These are phyloP conservation scores for Prionailurus bengalensis DNA, from an alignment of 2,113 vertebrate genomes.

Conservation along the genomic window DNA sequence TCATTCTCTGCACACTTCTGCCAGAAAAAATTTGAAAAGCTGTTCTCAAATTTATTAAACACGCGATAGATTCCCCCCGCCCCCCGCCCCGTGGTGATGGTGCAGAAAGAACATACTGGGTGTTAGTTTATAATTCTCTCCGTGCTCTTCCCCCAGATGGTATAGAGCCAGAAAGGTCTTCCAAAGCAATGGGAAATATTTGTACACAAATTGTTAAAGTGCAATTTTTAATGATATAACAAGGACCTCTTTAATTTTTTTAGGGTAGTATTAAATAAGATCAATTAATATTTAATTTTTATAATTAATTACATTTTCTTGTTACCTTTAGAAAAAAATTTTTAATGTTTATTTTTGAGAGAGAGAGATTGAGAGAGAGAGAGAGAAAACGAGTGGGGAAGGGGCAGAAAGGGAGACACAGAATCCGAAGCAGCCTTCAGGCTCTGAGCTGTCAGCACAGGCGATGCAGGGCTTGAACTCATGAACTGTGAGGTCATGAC, in stretches of 20 bases:
- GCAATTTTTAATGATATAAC: not conserved
- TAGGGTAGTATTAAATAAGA: not conserved
- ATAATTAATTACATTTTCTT: slow-evolving; percentile 21
- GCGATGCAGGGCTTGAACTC: no score
- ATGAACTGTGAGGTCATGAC: no score
- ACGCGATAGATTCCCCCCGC: not conserved
- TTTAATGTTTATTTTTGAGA: no score
- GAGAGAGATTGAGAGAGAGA: no score
- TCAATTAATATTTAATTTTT: slow-evolving; percentile 8
- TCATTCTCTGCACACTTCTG: not conserved
- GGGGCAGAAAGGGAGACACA: no score
- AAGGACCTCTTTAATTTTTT: not conserved
- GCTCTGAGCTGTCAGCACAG: no score
- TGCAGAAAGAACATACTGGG: not conserved
- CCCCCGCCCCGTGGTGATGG: not conserved
- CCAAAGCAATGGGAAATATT: not conserved
- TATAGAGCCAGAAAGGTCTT: not conserved
- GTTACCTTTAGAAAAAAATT: not conserved
- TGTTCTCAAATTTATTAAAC: not conserved
- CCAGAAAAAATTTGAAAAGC: not conserved
- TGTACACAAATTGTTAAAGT: not conserved
- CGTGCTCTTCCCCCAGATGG: not conserved
- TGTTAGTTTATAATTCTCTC: not conserved
- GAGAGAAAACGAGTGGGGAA: no score
- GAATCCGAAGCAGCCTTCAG: no score